A percentile compares a stretch with the other conserved stretches of the same genome.
These are phyloP conservation scores for Hoplostethus mediterraneus DNA, from an alignment of 2,797 vertebrate genomes.

Conservation along the genomic window DNA sequence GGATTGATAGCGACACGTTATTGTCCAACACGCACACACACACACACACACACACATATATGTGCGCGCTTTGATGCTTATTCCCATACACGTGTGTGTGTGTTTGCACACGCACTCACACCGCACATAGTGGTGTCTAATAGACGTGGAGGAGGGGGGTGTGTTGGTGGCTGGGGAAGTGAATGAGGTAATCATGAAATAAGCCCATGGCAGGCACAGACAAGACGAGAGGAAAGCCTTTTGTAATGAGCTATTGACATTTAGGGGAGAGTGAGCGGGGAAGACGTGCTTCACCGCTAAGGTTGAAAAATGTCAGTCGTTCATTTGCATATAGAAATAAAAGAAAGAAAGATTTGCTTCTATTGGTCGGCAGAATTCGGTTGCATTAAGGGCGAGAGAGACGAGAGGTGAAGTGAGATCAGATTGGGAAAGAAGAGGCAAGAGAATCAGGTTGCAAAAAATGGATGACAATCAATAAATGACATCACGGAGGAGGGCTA, in stretches of 20 bases:
- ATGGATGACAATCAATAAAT: constrained; percentile 35
- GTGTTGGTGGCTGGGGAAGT: constrained; percentile 46
- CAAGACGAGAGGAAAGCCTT: constrained; percentile 28
- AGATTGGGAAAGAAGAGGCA: not conserved
- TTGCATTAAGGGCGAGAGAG: not conserved
- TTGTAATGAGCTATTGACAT: constrained; percentile 77
- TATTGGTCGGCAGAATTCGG: not conserved
- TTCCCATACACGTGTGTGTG: not conserved
- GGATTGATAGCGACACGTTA: constrained; percentile 62
- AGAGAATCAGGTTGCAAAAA: constrained; percentile 30
- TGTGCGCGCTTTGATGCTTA: not conserved
- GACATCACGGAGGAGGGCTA: constrained; percentile 19
- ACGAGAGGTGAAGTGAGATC: not conserved
- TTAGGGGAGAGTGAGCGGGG: constrained; percentile 48
- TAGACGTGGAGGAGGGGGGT: constrained; percentile 59
- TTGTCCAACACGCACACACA: constrained; percentile 28
- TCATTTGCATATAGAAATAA: constrained; percentile 19
- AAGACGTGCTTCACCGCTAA: constrained; percentile 23
- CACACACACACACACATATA: constrained; percentile 6
- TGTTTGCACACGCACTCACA: not conserved
- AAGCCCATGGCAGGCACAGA: constrained; percentile 34
- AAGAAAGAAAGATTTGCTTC: not conserved
- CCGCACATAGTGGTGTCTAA: constrained; percentile 30
- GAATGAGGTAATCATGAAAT: constrained; percentile 74
- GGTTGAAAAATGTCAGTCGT: constrained; percentile 31